Evolutionary conservation across 92 coral and sea anemone species (phyloP).

Genomic region (Porites rus): DNA sequence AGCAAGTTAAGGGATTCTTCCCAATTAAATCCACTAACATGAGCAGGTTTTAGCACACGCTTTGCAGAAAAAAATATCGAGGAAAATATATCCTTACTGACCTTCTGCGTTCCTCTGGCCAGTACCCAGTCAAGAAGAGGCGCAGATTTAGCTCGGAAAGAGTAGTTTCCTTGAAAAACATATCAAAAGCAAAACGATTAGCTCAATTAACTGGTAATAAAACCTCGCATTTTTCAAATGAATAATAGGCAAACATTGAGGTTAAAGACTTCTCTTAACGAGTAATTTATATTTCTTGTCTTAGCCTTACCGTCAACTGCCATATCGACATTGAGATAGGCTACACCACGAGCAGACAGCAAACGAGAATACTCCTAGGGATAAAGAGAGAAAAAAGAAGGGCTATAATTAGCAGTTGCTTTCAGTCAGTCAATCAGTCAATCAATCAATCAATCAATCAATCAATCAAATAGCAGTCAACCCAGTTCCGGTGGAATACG

Average conservation of each 20-base stretch:
- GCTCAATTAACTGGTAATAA: neutral
- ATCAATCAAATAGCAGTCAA: neutral
- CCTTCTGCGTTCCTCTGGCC: constrained; percentile 80
- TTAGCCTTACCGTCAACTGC: constrained; percentile 76
- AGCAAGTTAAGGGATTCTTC: no score
- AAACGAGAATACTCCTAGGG: constrained; percentile 78
- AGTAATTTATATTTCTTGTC: no score
- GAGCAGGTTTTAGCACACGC: no score
- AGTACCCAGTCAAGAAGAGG: constrained; percentile 81
- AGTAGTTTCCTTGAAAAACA: constrained; percentile 62
- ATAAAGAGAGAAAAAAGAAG: neutral
- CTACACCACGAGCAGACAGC: constrained; percentile 78
- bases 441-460: neutral
- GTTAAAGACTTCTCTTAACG: no score
- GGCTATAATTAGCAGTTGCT: neutral
- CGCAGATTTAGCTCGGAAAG: constrained; percentile 79
- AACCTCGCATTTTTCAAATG: neutral
- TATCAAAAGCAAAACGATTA: no score
- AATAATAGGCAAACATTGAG: no score
- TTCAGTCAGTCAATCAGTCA: neutral
- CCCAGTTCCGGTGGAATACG: neutral
- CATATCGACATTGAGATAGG: constrained; percentile 85
- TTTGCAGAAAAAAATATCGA: no score
- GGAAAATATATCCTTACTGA: constrained; percentile 5
- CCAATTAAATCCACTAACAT: no score